Base-by-base conservation (phyloP, 2,888 invertebrate genomes). In the Cataglyphis albicans region DNA sequence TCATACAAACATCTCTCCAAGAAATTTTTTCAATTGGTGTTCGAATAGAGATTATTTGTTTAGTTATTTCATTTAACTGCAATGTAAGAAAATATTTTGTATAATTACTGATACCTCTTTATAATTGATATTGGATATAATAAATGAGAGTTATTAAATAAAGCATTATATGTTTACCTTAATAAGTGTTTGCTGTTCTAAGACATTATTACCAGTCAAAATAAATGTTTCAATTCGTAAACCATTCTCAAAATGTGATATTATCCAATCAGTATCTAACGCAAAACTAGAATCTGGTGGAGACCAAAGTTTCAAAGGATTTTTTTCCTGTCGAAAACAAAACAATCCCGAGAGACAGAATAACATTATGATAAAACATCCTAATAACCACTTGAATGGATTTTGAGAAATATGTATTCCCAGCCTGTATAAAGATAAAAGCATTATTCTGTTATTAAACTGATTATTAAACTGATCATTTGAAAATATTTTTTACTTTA, bases 241-340 rank as follows among this genome's bases (percentile, higher is more conserved):
- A 12, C 96, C 96, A 73, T 96, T 96, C 82, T 96, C 96, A 93
- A 97, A 97, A 84, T 96, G 96, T 25, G 96, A 94, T 92, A 97
- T 96, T 82, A 97, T 95, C 97, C 97, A 97, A 90, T 97, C 96
- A 5, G 97, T 97, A 89, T 97, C 97, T 87, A 94, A 93, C 59
- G 96, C 95, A 92, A 97, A 97, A 84, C 96, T 96, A 0, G 97
- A 97, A 61, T 97, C 96, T 61, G 96, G 96, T 15, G 97, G 97
- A 32, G 97, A 96, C 97, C 97, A 98, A 88, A 98, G 94, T 91
- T 96, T 97, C 91, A 97, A 94, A 0, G 97, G 97, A 94, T 97
- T 96, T 92, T 96, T 97, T 94, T 97, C 97, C 93, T 97, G 96
- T 84, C 96, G 95, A 94, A 97, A 97, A 89, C 95, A 95, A 35